A percentile compares a stretch with the other conserved stretches of the same genome.
These are phyloP conservation scores for Rhynchonema sp. DNA, from an alignment of 2,888 invertebrate genomes.

Conservation along the genomic window DNA sequence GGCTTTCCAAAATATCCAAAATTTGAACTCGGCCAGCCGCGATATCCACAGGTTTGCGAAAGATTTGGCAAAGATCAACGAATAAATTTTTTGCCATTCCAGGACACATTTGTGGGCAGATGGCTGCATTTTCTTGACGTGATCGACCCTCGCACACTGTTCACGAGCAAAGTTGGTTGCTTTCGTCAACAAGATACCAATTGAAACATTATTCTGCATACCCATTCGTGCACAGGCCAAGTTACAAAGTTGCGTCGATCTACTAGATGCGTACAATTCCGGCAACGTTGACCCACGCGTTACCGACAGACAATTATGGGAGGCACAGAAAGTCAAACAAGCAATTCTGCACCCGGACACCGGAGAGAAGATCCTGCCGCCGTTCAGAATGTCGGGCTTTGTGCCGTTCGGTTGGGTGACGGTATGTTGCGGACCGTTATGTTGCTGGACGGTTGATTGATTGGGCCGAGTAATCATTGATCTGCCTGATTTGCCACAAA, in stretches of 20 bases:
- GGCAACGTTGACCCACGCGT: constrained; percentile 17
- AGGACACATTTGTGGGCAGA: constrained; percentile 30
- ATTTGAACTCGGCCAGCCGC: constrained; percentile 14
- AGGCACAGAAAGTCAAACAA: constrained; percentile 34
- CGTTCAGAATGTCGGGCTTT: constrained; percentile 37
- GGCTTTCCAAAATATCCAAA: constrained; percentile 17
- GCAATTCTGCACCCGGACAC: constrained; percentile 29
- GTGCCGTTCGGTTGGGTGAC: constrained; percentile 36
- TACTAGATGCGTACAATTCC: constrained; percentile 29
- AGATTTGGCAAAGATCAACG: not conserved
- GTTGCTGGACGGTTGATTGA: not conserved
- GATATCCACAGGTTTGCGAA: constrained; percentile 15
- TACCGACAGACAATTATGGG: constrained; percentile 32
- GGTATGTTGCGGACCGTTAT: constrained; percentile 13
- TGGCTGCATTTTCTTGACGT: constrained; percentile 33
- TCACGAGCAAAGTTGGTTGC: constrained; percentile 31
- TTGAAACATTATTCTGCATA: not conserved
- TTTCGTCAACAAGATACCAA: not conserved
- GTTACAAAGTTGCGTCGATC: constrained; percentile 25
- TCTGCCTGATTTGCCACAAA: too few species aligned
- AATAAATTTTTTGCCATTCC: not conserved
- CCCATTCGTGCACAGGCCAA: constrained; percentile 21
- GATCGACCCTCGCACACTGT: constrained; percentile 34
- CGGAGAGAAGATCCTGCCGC: constrained; percentile 35
- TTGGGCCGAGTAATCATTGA: too few species aligned